These are phyloP conservation scores for Chrysogorgia sp. DNA, from an alignment of 92 coral and sea anemone genomes.

Conservation along the genomic window DNA sequence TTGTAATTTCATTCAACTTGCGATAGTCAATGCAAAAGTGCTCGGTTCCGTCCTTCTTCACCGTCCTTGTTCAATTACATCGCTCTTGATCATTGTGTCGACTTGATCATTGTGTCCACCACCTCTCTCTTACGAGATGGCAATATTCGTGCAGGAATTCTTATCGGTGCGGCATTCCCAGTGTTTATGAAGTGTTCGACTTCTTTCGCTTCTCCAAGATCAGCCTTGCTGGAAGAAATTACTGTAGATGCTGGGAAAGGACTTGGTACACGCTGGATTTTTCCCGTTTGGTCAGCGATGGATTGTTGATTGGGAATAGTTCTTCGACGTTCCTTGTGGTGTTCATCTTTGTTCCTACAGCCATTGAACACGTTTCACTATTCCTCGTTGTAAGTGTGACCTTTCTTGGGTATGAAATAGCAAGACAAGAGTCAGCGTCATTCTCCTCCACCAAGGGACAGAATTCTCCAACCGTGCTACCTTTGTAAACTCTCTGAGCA, in stretches of 20 bases:
- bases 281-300: constrained; percentile 20
- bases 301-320: constrained; percentile 43
- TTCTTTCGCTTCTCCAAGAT: constrained; percentile 35
- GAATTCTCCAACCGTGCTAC: constrained; percentile 47
- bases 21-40: constrained; percentile 51
- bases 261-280: constrained; percentile 8
- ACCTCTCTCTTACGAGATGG: constrained; percentile 51
- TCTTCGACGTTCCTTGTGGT: constrained; percentile 4
- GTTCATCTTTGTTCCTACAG: background rate
- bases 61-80: constrained; percentile 52
- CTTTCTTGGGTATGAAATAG: too few relatives aligned
- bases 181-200: constrained; percentile 49
- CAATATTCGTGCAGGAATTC: constrained; percentile 42
- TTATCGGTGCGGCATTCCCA: constrained; percentile 35
- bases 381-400: too few relatives aligned
- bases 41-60: constrained; percentile 38
- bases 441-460: constrained; percentile 39
- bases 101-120: constrained; percentile 46
- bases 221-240: constrained; percentile 38
- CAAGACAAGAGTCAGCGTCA: constrained; percentile 3
- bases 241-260: constrained; percentile 18
- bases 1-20: constrained; percentile 37
- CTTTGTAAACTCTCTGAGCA: constrained; percentile 19
- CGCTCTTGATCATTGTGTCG: constrained; percentile 43
- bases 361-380: background rate